These are phyloP conservation scores for Philotrypesis tridentata DNA, from an alignment of 1,140 invertebrate genomes.

Conservation along the genomic window DNA sequence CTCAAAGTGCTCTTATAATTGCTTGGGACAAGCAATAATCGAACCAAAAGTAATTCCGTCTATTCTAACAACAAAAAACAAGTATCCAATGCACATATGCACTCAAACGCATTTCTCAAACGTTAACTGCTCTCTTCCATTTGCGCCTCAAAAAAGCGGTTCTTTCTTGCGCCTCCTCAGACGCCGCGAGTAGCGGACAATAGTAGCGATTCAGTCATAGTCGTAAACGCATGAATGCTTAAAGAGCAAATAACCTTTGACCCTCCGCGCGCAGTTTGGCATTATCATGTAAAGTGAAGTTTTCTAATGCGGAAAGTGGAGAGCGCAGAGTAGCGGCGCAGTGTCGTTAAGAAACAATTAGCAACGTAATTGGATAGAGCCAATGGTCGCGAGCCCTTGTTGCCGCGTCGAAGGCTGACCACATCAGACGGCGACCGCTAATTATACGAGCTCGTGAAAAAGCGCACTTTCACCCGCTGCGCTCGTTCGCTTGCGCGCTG, in stretches of 20 bases:
- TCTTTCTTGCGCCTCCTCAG: no score
- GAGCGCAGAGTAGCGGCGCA: neutral
- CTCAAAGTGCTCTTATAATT: no score
- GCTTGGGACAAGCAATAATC: no score
- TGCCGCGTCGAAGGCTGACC: constrained; percentile 14
- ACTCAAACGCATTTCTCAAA: no score
- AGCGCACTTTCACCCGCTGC: constrained; percentile 7
- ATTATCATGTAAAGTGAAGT: constrained; percentile 22
- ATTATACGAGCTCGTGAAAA: constrained; percentile 37
- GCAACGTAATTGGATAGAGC: constrained; percentile 29
- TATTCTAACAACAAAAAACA: neutral
- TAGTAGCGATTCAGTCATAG: no score
- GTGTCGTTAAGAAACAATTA: constrained; percentile 55
- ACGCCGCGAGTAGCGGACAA: no score
- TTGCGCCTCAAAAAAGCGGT: no score
- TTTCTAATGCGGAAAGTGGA: constrained; percentile 32
- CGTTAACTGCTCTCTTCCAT: no score
- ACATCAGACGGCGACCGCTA: constrained; percentile 37
- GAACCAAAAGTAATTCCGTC: no score
- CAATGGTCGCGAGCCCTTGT: constrained; percentile 17
- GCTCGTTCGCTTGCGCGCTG: no score
- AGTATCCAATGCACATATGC: no score
- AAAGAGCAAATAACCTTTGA: neutral
- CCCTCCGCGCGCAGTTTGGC: neutral
- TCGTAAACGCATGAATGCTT: neutral